Base-by-base conservation (phyloP, 2,888 invertebrate species). In the Ochropleura leucogaster region DNA sequence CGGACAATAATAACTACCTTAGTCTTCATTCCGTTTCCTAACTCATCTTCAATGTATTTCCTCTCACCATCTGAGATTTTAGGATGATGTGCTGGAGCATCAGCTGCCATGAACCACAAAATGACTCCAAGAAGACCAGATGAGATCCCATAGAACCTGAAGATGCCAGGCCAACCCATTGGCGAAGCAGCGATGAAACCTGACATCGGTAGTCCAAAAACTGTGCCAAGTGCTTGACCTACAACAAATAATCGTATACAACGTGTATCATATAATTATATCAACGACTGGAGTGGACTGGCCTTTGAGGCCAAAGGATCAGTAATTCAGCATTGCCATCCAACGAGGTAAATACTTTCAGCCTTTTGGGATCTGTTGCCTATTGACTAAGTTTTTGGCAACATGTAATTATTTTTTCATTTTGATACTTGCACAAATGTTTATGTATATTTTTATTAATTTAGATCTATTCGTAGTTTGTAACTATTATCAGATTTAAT, bases 141-240 rank as follows among this genome's bases (percentile, higher is more conserved):
- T 0, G 97, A 85, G 6, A 96, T 91, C 0, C 98, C 98, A 84
- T 98, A 98, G 68, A 98, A 94, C 80, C 98, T 98, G 90, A 98
- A 98, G 67, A 98, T 97, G 4, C 98, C 97, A 0, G 98, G 98
- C 98, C 98, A 98, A 7, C 98, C 98, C 16, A 97, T 89, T 0
- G 93, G 73, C 0, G 98, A 97, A 0, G 97, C 97, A 0, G 98
- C 97, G 62, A 99, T 95, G 57, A 97, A 95, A 0, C 98, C 98
- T 16, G 98, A 97, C 47, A 98, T 93, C 0, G 98, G 97, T 89
- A 98, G 91, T 74, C 98, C 97, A 1, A 98, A 89, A 0, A 98
- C 98, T 0, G 98, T 98, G 5, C 98, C 99, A 18, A 98, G 96
- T 84, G 98, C 98, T 81, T 79, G 78, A 40, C 75, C 78, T 80